These are phyloP conservation scores for Archocentrus centrarchus DNA, from an alignment of 2,113 vertebrate species.

Conservation along the genomic window DNA sequence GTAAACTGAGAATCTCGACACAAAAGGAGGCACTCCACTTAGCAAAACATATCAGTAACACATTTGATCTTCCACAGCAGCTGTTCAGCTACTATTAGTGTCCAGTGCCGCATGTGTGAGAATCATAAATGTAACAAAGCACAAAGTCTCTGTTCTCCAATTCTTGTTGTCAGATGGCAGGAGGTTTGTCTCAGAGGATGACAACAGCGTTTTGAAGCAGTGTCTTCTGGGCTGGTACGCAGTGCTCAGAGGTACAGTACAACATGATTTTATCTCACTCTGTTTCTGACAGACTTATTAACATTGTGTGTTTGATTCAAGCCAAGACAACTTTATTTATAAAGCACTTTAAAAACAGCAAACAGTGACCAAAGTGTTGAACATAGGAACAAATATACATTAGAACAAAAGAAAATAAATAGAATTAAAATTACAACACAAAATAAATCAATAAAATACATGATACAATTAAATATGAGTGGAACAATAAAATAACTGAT, in stretches of 20 bases:
- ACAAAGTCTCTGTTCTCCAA: not conserved
- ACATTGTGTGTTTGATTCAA: not conserved
- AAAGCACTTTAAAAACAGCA: too few species aligned
- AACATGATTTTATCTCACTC: not conserved
- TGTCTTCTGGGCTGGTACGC: slow-evolving; percentile 64
- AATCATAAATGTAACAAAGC: not conserved
- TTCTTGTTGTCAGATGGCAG: slow-evolving; percentile 72
- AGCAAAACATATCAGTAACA: not conserved
- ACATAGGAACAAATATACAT: too few species aligned
- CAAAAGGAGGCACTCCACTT: too few species aligned
- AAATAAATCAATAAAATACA: too few species aligned
- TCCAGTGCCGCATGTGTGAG: not conserved
- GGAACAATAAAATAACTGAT: too few species aligned
- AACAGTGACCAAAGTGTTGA: too few species aligned
- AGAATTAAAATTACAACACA: too few species aligned
- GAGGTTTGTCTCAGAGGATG: slow-evolving; percentile 72
- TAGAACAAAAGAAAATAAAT: too few species aligned
- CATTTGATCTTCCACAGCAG: not conserved
- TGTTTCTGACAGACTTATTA: not conserved
- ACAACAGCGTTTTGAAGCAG: slow-evolving; percentile 50
- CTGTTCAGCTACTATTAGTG: not conserved
- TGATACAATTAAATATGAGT: too few species aligned
- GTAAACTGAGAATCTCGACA: too few species aligned
- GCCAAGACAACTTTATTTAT: too few species aligned
- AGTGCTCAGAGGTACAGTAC: slow-evolving; percentile 70